Evolutionary conservation across 1,140 invertebrate species (phyloP).

Genomic region (Eriosoma lanigerum): DNA sequence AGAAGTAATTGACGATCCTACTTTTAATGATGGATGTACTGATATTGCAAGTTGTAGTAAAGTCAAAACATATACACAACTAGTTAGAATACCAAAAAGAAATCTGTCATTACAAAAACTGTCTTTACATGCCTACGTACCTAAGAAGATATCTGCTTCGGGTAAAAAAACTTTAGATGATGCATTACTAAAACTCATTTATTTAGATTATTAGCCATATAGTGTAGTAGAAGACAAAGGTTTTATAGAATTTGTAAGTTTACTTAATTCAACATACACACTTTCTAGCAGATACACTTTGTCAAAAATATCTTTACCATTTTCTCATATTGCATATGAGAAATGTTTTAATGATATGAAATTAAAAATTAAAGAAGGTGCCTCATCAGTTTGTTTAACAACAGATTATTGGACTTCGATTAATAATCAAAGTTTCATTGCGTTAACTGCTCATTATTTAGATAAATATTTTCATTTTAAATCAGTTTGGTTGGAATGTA

Average conservation of each 20-base stretch:
- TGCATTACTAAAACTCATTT: background rate
- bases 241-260: slow-evolving; percentile 26
- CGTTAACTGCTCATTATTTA: slow-evolving; percentile 54
- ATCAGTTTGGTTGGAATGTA: slow-evolving; percentile 3
- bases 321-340: slow-evolving; percentile 3
- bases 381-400: slow-evolving; percentile 52
- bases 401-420: slow-evolving; percentile 55
- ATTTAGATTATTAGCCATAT: slow-evolving; percentile 9
- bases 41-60: too few relatives aligned
- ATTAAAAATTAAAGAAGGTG: background rate
- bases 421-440: slow-evolving; percentile 53
- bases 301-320: background rate
- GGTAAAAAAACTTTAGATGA: background rate
- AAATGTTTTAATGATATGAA: background rate
- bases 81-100: too few relatives aligned
- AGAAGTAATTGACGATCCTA: too few relatives aligned
- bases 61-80: too few relatives aligned
- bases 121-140: background rate
- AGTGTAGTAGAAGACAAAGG: background rate
- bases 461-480: slow-evolving; percentile 49
- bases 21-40: too few relatives aligned
- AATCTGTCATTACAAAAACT: too few relatives aligned
- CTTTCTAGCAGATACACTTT: background rate
- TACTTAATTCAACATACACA: slow-evolving; percentile 6
- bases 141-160: background rate